Evolutionary conservation across 2,113 vertebrate genomes (phyloP).

Genomic region (Rattus norvegicus): GRCr8 NC_086031.1:35250501-35251000

Average conservation of each 20-base stretch:
- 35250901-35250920: fast-evolving
- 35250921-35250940: neutral
- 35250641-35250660: neutral
- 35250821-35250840: neutral
- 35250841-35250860: neutral
- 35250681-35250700: neutral
- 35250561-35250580: no score
- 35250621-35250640: neutral
- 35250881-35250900: neutral
- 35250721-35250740: neutral
- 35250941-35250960: neutral
- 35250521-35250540: no score
- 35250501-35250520: neutral
- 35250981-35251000: neutral
- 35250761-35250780: neutral
- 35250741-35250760: neutral
- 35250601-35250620: neutral
- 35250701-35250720: neutral
- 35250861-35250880: no score
- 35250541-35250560: neutral
- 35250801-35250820: neutral
- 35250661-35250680: neutral
- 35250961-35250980: no score
- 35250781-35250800: neutral
- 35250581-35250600: neutral